Evolutionary conservation across 1,140 invertebrate genomes (phyloP).

Genomic region (Drosophila murphyi): DNA sequence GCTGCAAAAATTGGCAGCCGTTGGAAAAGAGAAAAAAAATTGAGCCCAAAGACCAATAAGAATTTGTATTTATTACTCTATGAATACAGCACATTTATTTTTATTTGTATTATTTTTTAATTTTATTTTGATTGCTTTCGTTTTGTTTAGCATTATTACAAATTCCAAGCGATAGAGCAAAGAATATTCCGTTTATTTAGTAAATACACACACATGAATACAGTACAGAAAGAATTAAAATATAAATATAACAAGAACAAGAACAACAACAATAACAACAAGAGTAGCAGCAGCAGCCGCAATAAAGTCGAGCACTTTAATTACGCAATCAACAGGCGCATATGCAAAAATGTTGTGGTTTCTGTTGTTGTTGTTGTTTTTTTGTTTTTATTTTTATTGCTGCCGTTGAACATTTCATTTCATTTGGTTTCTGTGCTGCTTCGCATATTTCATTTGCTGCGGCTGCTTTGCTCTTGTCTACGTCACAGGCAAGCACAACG

Average conservation of each 20-base stretch:
- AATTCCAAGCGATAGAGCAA: slow-evolving; percentile 41
- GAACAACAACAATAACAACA: slow-evolving; percentile 8
- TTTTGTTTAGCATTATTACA: slow-evolving; percentile 39
- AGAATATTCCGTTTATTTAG: slow-evolving; percentile 37
- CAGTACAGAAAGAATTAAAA: slow-evolving; percentile 36
- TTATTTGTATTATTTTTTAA: slow-evolving; percentile 9
- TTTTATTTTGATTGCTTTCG: slow-evolving; percentile 21
- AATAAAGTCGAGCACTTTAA: slow-evolving; percentile 48
- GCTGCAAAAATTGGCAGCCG: slow-evolving; percentile 72
- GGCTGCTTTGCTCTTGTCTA: slow-evolving; percentile 40
- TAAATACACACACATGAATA: slow-evolving; percentile 26
- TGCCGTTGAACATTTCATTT: slow-evolving; percentile 30
- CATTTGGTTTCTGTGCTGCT: slow-evolving; percentile 31
- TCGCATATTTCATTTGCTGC: slow-evolving; percentile 40
- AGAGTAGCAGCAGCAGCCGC: slow-evolving; percentile 26
- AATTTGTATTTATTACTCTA: slow-evolving; percentile 48
- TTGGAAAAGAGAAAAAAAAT: slow-evolving; percentile 47
- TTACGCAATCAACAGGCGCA: slow-evolving; percentile 70
- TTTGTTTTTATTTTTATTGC: slow-evolving; percentile 5
- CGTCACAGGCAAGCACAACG: slow-evolving; percentile 29
- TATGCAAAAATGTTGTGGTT: slow-evolving; percentile 44
- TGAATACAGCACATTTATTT: slow-evolving; percentile 24
- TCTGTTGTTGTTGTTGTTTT: slow-evolving; percentile 13
- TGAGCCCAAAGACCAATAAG: slow-evolving; percentile 17
- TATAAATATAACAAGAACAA: slow-evolving; percentile 1